Base-by-base conservation (phyloP, 2,888 invertebrate genomes). In the Drosophila pegasa region DNA sequence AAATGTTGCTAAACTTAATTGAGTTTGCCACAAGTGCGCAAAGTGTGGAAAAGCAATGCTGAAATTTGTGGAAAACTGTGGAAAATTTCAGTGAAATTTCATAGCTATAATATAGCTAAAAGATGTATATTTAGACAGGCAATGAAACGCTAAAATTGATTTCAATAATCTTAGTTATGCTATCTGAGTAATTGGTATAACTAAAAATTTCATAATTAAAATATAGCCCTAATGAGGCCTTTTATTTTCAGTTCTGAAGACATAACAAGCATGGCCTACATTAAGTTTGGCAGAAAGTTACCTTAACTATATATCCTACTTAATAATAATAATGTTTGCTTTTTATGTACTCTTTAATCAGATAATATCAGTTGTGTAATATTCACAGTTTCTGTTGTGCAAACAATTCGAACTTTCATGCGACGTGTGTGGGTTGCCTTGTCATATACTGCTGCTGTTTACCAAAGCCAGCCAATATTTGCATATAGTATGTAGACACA, bases 21-120 rank as follows among this genome's bases (percentile, higher is more conserved):
- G 84, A 80, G 75, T 78, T 76, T 59, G 58, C 71, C 75, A 61
- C 82, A 79, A 87, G 74, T 71, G 68, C 62, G 29, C n/a, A 29
- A 27, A 12, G 18, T 18, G 47, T 7, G 29, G 8, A 35, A 62
- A 50, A 50, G 35, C 33, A 29, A 40, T 22, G 41, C 22, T n/a
- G 9, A n/a, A 25, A n/a, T 14, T 9, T n/a, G 5, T n/a, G 25
- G 25, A 27, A 27, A 10, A 16, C n/a, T 25, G n/a, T n/a, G 10
- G 1, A 5, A 25, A 43, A 16, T 16, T 25, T 10, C 5, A 9
- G n/a, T 27, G n/a, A 43, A 2, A 43, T 16, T 27, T 10, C 16
- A 4, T 25, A 43, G 25, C n/a, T 16, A 25, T 25, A 25, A n/a
- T 22, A n/a, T 43, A 1, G 43, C 33, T 35, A 16, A 3, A 37